Percentiles rank a stretch among this genome's conserved stretches.
These are phyloP conservation scores for Panthera uncia DNA, from an alignment of 2,113 vertebrate species.

Conservation along the genomic window DNA sequence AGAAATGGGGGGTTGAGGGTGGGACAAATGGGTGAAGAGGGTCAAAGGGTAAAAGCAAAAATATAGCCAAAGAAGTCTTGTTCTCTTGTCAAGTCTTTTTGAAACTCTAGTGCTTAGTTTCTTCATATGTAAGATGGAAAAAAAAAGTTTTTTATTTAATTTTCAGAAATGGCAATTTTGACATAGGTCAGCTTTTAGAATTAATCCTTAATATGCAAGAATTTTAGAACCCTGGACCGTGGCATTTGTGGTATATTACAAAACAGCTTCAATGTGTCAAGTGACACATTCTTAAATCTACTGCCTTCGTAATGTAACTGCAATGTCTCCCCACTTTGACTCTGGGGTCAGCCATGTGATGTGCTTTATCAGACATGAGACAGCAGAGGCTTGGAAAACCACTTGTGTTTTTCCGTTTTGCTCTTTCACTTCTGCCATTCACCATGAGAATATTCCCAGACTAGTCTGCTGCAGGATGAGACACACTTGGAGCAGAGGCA, in stretches of 20 bases:
- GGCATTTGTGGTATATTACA: background rate
- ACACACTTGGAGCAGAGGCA: background rate
- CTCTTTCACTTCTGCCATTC: background rate
- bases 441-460: background rate
- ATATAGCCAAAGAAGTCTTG: background rate
- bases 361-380: background rate
- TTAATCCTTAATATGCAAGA: background rate
- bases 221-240: background rate
- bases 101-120: background rate
- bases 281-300: background rate
- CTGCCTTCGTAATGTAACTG: background rate
- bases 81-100: background rate
- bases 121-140: background rate
- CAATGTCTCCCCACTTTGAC: background rate
- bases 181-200: slow-evolving; percentile 13
- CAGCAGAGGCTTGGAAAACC: background rate
- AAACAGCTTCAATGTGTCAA: background rate
- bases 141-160: background rate
- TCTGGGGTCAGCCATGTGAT: background rate
- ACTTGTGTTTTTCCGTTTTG: background rate
- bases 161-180: background rate
- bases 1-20: background rate
- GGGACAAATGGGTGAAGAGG: background rate
- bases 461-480: background rate
- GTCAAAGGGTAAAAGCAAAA: background rate